A percentile compares a stretch with the other conserved stretches of the same genome.
These are phyloP conservation scores for Rhinichthys klamathensis DNA, from an alignment of 2,113 vertebrate genomes.

Conservation along the genomic window DNA sequence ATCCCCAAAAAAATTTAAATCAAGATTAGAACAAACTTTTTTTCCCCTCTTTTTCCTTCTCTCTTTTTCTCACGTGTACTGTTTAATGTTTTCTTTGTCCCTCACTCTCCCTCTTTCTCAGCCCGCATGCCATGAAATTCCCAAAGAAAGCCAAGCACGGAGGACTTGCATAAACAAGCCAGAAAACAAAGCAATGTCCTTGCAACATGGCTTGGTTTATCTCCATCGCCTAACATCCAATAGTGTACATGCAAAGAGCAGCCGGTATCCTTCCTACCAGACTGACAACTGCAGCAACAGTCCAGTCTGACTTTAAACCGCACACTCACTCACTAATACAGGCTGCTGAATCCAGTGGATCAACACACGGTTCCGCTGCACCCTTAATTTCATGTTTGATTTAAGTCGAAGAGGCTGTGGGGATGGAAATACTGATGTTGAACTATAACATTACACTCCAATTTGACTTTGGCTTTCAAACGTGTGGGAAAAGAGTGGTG, in stretches of 20 bases:
- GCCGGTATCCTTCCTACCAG: background rate
- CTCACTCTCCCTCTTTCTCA: constrained; percentile 45
- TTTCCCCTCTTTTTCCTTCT: constrained; percentile 43
- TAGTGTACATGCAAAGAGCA: background rate
- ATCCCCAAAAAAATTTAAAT: constrained; percentile 66
- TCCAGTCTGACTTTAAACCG: background rate
- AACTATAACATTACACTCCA: constrained; percentile 12
- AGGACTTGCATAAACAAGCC: constrained; percentile 50
- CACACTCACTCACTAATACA: constrained; percentile 3
- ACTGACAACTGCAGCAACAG: background rate
- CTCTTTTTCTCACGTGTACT: constrained; percentile 60
- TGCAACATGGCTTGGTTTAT: constrained; percentile 24
- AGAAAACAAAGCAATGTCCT: constrained; percentile 42
- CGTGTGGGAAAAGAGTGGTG: background rate
- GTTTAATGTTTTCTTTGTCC: constrained; percentile 49
- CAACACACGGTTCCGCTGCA: background rate
- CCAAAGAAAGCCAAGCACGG: constrained; percentile 44
- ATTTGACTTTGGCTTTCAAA: constrained; percentile 23
- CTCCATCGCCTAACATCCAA: constrained; percentile 30
- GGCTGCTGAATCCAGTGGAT: constrained; percentile 15
- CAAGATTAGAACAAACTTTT: constrained; percentile 56
- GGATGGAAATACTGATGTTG: constrained; percentile 10
- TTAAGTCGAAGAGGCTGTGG: background rate
- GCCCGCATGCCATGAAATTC: constrained; percentile 40
- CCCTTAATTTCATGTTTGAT: constrained; percentile 27